Conservation (phyloP, 2,797 vertebrate genomes). For the Esox lucius region DNA sequence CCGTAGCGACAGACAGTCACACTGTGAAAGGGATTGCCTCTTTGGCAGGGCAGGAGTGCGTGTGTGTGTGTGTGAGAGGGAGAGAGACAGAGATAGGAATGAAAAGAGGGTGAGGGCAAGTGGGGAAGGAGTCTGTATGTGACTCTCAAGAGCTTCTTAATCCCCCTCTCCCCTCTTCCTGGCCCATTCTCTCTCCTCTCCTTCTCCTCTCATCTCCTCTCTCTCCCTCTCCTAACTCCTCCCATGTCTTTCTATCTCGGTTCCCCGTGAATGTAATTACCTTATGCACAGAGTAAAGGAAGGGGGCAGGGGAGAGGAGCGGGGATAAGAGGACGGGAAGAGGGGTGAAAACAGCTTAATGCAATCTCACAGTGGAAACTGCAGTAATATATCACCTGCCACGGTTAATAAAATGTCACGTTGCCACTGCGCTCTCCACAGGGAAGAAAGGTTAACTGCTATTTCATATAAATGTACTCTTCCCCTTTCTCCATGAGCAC, state of each 20-base stretch:
- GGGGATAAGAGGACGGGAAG: neutral
- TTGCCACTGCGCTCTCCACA: conserved; percentile 52
- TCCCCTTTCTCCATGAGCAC: neutral
- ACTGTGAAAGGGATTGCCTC: neutral
- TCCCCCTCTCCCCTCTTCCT: neutral
- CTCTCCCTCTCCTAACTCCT: neutral
- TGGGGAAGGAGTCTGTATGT: too few relatives aligned
- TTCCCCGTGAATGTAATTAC: conserved; percentile 40
- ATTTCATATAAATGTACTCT: conserved; percentile 65
- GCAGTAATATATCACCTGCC: conserved; percentile 74
- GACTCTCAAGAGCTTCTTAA: neutral
- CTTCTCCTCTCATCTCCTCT: neutral
- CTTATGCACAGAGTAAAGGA: neutral
- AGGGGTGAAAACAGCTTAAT: conserved; percentile 51
- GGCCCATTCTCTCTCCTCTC: neutral
- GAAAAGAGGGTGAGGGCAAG: neutral
- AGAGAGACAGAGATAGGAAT: too few relatives aligned
- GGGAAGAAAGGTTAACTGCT: conserved; percentile 69
- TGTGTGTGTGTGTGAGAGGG: too few relatives aligned
- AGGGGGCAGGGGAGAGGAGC: neutral
- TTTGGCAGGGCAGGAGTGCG: neutral
- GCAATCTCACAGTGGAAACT: conserved; percentile 63
- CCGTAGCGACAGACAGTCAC: neutral
- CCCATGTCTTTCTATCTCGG: neutral
- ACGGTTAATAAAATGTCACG: conserved; percentile 71